Percentiles rank a stretch among this genome's conserved stretches.
These are phyloP conservation scores for Syngnathus acus DNA, from an alignment of 2,797 vertebrate genomes.

Conservation along the genomic window DNA sequence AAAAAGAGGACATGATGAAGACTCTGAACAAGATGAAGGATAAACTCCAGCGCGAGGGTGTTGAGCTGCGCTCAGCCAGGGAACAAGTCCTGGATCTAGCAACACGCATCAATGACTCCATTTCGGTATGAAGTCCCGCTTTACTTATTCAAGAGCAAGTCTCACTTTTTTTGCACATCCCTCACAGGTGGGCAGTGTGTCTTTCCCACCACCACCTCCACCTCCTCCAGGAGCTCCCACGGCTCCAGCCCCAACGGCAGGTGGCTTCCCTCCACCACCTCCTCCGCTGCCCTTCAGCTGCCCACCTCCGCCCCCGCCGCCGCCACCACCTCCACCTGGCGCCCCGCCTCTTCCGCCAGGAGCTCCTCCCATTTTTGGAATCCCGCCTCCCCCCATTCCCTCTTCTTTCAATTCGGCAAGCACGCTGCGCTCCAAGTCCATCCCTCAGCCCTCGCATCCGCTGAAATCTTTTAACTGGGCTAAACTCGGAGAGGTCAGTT, in stretches of 20 bases:
- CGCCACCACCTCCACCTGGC: conserved; percentile 72
- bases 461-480: conserved; percentile 98
- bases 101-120: conserved; percentile 75
- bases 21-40: conserved; percentile 99
- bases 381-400: conserved; percentile 76
- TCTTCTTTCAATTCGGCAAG: conserved; percentile 59
- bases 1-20: conserved; percentile 99
- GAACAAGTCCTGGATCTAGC: conserved; percentile 87
- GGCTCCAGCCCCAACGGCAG: conserved; percentile 65
- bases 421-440: conserved; percentile 79
- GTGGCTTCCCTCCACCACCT: conserved; percentile 73
- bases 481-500: conserved; percentile 88
- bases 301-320: conserved; percentile 69
- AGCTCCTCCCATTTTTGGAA: conserved; percentile 74
- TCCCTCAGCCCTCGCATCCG: conserved; percentile 91
- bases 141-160: background rate
- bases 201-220: conserved; percentile 69
- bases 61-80: conserved; percentile 84
- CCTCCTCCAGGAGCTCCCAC: conserved; percentile 79
- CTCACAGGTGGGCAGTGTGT: conserved; percentile 65
- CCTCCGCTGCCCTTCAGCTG: conserved; percentile 78
- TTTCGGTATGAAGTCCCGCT: conserved; percentile 68
- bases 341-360: conserved; percentile 78
- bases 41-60: conserved; percentile 89
- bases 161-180: conserved; percentile 15